Evolutionary conservation across 1,140 invertebrate species (phyloP).

Genomic region (Chymomyza costata): DNA sequence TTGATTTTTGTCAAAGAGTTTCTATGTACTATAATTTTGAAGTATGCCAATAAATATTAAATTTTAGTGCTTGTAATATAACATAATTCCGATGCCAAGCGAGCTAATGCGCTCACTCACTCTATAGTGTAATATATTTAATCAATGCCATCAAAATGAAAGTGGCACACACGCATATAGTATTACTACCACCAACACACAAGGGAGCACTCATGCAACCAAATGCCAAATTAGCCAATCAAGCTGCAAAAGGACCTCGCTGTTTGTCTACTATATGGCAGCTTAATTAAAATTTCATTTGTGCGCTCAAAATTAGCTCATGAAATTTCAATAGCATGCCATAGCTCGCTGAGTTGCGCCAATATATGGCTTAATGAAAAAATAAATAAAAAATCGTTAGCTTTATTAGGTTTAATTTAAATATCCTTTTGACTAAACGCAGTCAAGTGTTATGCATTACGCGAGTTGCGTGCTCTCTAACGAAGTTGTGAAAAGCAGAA

Average conservation of each 20-base stretch:
- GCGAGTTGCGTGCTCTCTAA: no score
- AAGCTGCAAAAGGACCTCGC: constrained; percentile 35
- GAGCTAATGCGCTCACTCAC: no score
- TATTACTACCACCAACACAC: constrained; percentile 25
- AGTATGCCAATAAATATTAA: no score
- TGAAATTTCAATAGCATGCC: constrained; percentile 58
- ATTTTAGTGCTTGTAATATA: no score
- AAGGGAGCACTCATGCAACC: constrained; percentile 1
- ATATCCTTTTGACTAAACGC: constrained; percentile 64
- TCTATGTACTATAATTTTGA: no score
- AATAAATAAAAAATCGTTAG: constrained; percentile 41
- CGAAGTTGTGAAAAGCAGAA: constrained; percentile 6
- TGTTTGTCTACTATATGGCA: no score
- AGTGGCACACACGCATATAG: no score
- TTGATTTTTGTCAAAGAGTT: no score
- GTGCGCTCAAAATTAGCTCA: constrained; percentile 58
- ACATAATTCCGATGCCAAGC: no score
- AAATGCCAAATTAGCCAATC: constrained; percentile 49
- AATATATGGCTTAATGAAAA: constrained; percentile 15
- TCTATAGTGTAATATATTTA: no score
- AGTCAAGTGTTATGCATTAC: constrained; percentile 34
- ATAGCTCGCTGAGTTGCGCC: not conserved
- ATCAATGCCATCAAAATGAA: no score
- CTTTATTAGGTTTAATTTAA: constrained; percentile 59
- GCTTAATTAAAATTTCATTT: constrained; percentile 68